Evolutionary conservation across 2,113 vertebrate genomes (phyloP).

Genomic region (Cyanistes caeruleus): DNA sequence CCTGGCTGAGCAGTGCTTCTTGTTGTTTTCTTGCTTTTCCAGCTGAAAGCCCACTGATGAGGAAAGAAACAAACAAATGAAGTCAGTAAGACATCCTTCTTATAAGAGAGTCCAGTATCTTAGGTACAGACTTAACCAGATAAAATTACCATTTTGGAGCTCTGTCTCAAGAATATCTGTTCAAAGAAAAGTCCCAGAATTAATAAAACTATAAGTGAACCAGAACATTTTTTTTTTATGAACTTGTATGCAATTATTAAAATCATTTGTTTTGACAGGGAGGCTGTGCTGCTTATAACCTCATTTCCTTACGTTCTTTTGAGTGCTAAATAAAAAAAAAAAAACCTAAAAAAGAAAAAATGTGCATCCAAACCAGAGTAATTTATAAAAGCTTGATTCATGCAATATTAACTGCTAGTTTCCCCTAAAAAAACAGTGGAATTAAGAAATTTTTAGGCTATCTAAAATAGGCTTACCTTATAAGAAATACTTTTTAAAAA

Average conservation of each 20-base stretch:
- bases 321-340: slow-evolving; percentile 46
- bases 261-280: background rate
- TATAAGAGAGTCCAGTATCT: background rate
- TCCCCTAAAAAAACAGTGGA: background rate
- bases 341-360: slow-evolving; percentile 34
- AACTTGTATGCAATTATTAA: background rate
- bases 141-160: background rate
- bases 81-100: background rate
- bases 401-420: slow-evolving; percentile 9
- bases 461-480: background rate
- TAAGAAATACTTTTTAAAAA: background rate
- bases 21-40: background rate
- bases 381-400: background rate
- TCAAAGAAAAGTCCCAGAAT: background rate
- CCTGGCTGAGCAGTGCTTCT: background rate
- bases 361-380: slow-evolving; percentile 23
- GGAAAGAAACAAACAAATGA: background rate
- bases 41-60: background rate
- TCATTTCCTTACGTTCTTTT: slow-evolving; percentile 48
- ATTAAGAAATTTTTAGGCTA: background rate
- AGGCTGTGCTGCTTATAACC: slow-evolving; percentile 36
- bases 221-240: background rate
- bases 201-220: background rate
- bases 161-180: background rate
- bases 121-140: background rate